A percentile compares a stretch with the other conserved stretches of the same genome.
Evolutionary conservation across 2,797 vertebrate genomes (phyloP).

Genomic region (Cuniculus paca): DNA sequence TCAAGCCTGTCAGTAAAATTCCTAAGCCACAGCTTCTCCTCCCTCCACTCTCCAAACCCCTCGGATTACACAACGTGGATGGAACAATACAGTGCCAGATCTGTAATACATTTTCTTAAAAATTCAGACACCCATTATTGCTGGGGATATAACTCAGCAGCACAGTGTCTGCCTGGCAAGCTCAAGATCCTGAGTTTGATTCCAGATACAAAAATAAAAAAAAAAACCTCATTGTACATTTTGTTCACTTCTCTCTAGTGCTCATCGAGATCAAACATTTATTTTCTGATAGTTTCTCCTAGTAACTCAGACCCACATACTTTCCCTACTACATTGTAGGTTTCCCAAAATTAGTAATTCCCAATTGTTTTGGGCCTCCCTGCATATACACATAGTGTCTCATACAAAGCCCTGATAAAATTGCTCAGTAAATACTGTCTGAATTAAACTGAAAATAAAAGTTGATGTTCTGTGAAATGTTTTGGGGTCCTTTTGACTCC

Average conservation of each 20-base stretch:
- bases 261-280: accelerated
- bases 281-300: not conserved
- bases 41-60: too few relatives aligned
- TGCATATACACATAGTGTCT: not conserved
- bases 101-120: not conserved
- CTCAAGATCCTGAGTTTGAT: too few relatives aligned
- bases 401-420: not conserved
- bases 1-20: not conserved
- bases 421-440: not conserved
- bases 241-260: not conserved
- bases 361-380: not conserved
- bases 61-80: not conserved
- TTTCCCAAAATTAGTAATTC: not conserved
- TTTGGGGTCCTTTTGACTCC: not conserved
- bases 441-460: not conserved
- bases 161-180: too few relatives aligned
- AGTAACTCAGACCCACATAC: not conserved
- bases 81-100: not conserved
- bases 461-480: not conserved
- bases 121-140: not conserved
- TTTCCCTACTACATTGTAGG: not conserved
- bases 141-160: too few relatives aligned
- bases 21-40: accelerated
- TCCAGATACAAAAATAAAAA: too few relatives aligned
- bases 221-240: not conserved